Conservation (phyloP, 2,888 invertebrate genomes). For the Philaethria dido region DNA sequence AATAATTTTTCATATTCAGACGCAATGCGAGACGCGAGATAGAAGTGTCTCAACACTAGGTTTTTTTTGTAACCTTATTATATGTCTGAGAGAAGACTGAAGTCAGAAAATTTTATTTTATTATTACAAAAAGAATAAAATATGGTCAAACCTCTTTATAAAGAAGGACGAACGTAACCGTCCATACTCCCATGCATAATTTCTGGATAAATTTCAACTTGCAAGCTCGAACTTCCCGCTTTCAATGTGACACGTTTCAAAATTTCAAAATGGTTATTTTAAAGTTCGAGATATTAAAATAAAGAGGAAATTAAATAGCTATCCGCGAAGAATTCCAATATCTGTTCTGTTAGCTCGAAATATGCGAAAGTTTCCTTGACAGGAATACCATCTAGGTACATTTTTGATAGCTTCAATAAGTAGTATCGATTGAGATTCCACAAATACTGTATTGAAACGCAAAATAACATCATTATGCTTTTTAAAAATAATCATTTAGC, state of each 20-base stretch:
- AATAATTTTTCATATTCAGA: too few relatives aligned
- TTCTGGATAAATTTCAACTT: slow-evolving; percentile 41
- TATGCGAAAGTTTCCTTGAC: slow-evolving; percentile 28
- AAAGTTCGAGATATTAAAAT: slow-evolving; percentile 43
- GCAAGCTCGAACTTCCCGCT: slow-evolving; percentile 36
- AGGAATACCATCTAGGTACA: slow-evolving; percentile 7
- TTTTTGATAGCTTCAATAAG: slow-evolving; percentile 4
- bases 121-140: background rate
- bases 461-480: too few relatives aligned
- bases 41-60: too few relatives aligned
- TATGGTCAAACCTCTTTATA: too few relatives aligned
- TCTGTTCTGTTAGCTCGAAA: slow-evolving; percentile 25
- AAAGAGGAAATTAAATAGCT: slow-evolving; percentile 43
- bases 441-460: background rate
- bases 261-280: slow-evolving; percentile 43
- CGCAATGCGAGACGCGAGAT: too few relatives aligned
- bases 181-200: slow-evolving; percentile 29
- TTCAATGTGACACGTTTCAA: slow-evolving; percentile 45
- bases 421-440: background rate
- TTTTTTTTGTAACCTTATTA: too few relatives aligned
- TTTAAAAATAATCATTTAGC: too few relatives aligned
- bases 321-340: slow-evolving; percentile 35
- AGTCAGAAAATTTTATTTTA: too few relatives aligned
- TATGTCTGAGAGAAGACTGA: too few relatives aligned
- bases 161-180: too few relatives aligned